phyloP scores from a whole-genome alignment of 2,113 vertebrate genomes.

The Periophthalmodon schlosseri region DNA sequence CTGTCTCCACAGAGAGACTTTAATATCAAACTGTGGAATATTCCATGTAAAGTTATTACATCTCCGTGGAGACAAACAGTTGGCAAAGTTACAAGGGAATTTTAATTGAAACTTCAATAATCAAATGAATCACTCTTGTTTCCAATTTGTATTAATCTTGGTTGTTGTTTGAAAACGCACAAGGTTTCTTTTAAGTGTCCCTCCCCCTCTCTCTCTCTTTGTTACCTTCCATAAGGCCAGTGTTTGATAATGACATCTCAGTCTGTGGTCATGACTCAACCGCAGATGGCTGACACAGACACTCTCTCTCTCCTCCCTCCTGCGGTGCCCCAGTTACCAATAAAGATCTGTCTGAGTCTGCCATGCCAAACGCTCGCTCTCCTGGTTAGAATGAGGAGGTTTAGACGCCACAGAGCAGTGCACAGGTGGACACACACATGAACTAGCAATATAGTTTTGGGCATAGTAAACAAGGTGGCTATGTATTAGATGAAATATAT shows the following conservation, averaged over 20 bases:
- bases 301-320: slow-evolving; percentile 24
- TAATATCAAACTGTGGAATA: too few relatives aligned
- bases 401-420: slow-evolving; percentile 46
- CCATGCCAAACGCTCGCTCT: slow-evolving; percentile 47
- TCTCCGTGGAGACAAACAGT: too few relatives aligned
- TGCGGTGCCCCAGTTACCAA: slow-evolving; percentile 62
- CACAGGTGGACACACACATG: neutral
- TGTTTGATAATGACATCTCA: slow-evolving; percentile 72
- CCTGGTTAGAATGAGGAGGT: slow-evolving; percentile 58
- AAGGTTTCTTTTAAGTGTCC: neutral
- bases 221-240: slow-evolving; percentile 50
- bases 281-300: slow-evolving; percentile 59
- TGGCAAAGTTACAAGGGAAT: too few relatives aligned
- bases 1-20: too few relatives aligned
- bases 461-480: too few relatives aligned
- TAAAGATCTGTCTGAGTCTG: slow-evolving; percentile 56
- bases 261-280: slow-evolving; percentile 72
- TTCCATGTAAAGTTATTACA: too few relatives aligned
- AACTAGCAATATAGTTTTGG: too few relatives aligned
- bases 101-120: neutral
- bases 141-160: neutral
- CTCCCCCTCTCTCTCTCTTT: slow-evolving; percentile 18
- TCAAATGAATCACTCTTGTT: neutral
- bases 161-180: neutral
- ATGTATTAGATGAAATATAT: too few relatives aligned